These are phyloP conservation scores for Diploscapter pachys DNA, from an alignment of 1,140 invertebrate species.

Conservation along the genomic window DNA sequence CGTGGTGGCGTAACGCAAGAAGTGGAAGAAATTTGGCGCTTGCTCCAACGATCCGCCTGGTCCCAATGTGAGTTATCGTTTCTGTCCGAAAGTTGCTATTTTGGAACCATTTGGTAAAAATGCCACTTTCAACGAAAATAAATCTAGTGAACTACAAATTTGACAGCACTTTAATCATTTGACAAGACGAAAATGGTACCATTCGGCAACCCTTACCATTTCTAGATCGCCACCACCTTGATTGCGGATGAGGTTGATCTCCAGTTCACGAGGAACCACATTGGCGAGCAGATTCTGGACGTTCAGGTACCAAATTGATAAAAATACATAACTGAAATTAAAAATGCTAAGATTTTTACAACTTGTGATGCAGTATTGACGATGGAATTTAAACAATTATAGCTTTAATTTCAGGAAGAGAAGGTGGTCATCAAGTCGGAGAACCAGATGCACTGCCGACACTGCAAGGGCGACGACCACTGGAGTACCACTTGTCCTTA, in stretches of 20 bases:
- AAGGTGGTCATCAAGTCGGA: conserved; percentile 23
- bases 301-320: conserved; percentile 37
- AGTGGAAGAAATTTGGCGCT: conserved; percentile 88
- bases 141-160: too few relatives aligned
- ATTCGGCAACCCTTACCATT: neutral
- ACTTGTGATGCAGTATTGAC: neutral
- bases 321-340: too few relatives aligned
- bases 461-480: conserved; percentile 58
- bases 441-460: conserved; percentile 49
- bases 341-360: neutral
- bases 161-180: too few relatives aligned
- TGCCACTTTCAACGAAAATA: too few relatives aligned
- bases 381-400: too few relatives aligned
- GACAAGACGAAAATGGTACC: too few relatives aligned
- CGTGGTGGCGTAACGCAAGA: conserved; percentile 82
- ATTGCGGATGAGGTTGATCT: conserved; percentile 92
- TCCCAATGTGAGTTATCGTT: conserved; percentile 69
- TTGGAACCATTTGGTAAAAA: too few relatives aligned
- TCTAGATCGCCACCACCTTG: conserved; percentile 78
- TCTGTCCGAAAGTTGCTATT: neutral
- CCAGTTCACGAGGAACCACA: conserved; percentile 66
- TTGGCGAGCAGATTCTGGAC: conserved; percentile 53
- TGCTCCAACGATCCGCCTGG: conserved; percentile 84
- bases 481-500: conserved; percentile 57
- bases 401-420: neutral